Conservation (phyloP, 1,140 invertebrate genomes). For the Halyomorpha halys region DNA sequence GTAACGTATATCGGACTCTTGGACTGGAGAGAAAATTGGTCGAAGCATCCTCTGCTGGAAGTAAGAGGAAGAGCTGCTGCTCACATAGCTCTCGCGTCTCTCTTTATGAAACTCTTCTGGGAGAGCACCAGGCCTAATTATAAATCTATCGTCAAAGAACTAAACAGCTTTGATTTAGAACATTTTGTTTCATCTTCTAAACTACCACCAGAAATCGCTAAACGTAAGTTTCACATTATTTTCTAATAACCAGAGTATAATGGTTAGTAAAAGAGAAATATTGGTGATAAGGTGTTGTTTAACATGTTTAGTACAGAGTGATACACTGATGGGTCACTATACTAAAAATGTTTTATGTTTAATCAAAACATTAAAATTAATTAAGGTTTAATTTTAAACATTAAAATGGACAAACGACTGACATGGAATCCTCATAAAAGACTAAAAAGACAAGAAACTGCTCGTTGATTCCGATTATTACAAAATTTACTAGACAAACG, state of each 20-base stretch:
- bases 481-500: no score
- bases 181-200: slow-evolving; percentile 24
- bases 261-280: not conserved
- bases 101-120: slow-evolving; percentile 21
- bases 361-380: no score
- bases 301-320: no score
- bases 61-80: slow-evolving; percentile 16
- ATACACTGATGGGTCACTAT: no score
- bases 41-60: slow-evolving; percentile 7
- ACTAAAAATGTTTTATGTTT: no score
- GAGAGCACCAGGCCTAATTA: slow-evolving; percentile 20
- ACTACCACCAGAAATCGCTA: slow-evolving; percentile 24
- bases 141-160: slow-evolving; percentile 21
- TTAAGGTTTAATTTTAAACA: no score
- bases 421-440: no score
- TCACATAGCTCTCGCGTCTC: slow-evolving; percentile 15
- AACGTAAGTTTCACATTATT: slow-evolving; percentile 5
- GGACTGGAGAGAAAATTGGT: slow-evolving; percentile 25
- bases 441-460: no score
- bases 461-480: no score
- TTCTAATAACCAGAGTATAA: no score
- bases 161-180: slow-evolving; percentile 24
- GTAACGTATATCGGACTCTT: slow-evolving; percentile 22
- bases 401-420: no score
- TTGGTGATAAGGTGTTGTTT: no score